Evolutionary conservation across 1,140 invertebrate genomes (phyloP), one percentile per base, ranked within the genome.

Genomic region (Zaprionus camerounensis): DNA sequence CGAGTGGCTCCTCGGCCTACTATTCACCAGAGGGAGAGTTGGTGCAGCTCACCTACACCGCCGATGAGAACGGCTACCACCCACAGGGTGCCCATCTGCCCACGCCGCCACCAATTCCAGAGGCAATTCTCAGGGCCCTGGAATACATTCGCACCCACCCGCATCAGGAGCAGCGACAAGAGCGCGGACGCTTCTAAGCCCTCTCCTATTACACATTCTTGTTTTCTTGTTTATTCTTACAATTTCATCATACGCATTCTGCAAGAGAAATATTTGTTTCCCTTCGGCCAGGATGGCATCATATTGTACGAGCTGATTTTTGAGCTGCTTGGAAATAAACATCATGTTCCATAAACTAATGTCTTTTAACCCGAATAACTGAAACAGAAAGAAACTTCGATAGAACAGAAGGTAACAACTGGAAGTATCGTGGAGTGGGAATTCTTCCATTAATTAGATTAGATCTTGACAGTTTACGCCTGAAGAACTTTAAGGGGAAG

Each of bases 51-150:
- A 93, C 93, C 7, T 97, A 97, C 94, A 95, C 95, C 2, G 96
- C 97, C 13, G 96, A 97, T 81, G 96, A 96, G 81, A 95, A 95
- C 66, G 96, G 96, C 26, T 97, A 96, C 94, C 95, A 95, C 67
- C 96, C 96, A 1, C 92, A 94, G 63, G 96, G 96, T 26, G 94
- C 94, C 3, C 96, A 97, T 87, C 92, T 97, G 20, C 96, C 97
- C 49, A 96, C 96, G 1, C 96, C 96, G 13, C 96, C 96, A 56
- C 92, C 94, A 94, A 98, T 93, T 97, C 98, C 94, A 97, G 94
- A 78, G 61, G 94, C 94, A 57, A 95, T 96, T 63, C 93, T 94
- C 49, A 94, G 94, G 76, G 93, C 94, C 5, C 91, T 96, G 34
- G 95, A 95, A 63, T 95, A 94, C 80, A 93, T 95, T 76, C 94